Evolutionary conservation across 2,113 vertebrate genomes (phyloP), one percentile per base, ranked within the genome.

Genomic region (Silurus meridionalis): DNA sequence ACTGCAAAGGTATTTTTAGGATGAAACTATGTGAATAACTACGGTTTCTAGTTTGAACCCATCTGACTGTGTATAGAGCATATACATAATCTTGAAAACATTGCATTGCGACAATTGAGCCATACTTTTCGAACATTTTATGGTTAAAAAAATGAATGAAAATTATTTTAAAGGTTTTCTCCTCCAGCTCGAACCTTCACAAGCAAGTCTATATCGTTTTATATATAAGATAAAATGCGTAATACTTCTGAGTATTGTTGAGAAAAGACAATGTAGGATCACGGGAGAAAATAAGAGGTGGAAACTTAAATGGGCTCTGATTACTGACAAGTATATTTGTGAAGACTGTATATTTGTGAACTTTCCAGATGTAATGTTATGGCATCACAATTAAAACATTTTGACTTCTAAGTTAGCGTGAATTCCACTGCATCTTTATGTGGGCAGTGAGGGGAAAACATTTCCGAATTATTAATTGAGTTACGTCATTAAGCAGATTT

Each of bases 41-140:
- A 91, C 69, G 91, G 88, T 88, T 88, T 60, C 64, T 72, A 66
- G 86, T 90, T 86, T 88, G 82, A 79, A 86, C 89, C 87, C 87
- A 74, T 5, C 80, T 90, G 89, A 89, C 90, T 92, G 82, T 90
- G 79, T 86, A 58, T 88, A 72, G 48, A 77, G 46, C 80, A 81
- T 85, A 88, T 88, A 89, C 88, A 71, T 91, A 89, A 91, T 75
- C 57, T 66, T 61, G 52, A 57, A 53, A 52, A 37, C 81, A 63
- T 92, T 87, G 6, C 67, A 72, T 74, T 83, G 37, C 55, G 58
- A 89, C 67, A n/a, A 89, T 91, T 90, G 91, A 93, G 90, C 91
- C 91, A 92, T 92, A 91, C 86, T 92, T 89, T 67, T 90, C 87
- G 88, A 83, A 90, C 85, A 85, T 80, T 85, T 91, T 89, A 89